These are phyloP conservation scores for Spongilla lacustris DNA, from an alignment of 37 sponge, comb jelly and placozoan genomes.

Conservation along the genomic window DNA sequence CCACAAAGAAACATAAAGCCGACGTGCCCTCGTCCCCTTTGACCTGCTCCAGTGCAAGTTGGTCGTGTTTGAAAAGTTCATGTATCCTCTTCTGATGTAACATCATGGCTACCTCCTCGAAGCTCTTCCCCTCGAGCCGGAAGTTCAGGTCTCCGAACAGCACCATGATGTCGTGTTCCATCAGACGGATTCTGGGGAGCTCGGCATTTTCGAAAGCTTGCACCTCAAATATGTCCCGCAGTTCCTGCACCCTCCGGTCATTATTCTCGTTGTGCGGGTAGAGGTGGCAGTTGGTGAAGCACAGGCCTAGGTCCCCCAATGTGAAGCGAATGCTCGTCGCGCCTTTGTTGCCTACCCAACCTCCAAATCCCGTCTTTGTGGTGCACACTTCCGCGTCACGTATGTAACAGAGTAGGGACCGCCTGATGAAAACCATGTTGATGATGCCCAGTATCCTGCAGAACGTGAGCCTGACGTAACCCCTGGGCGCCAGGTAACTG, in stretches of 20 bases:
- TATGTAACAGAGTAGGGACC: slow-evolving; percentile 78
- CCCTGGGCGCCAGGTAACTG: slow-evolving; percentile 37
- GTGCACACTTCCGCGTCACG: slow-evolving; percentile 31
- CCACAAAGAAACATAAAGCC: slow-evolving; percentile 53
- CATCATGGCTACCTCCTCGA: slow-evolving; percentile 48
- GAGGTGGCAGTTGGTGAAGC: slow-evolving; percentile 84
- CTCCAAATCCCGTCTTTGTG: slow-evolving; percentile 72
- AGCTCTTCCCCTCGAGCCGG: slow-evolving; percentile 56
- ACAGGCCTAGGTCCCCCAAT: slow-evolving; percentile 54
- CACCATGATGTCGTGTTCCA: slow-evolving; percentile 70
- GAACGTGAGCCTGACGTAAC: slow-evolving; percentile 49
- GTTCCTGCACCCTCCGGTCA: slow-evolving; percentile 50
- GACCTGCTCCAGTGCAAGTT: slow-evolving; percentile 61
- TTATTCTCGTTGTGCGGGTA: slow-evolving; percentile 68
- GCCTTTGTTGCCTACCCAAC: slow-evolving; percentile 83
- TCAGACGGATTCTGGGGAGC: background rate
- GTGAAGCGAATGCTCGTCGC: slow-evolving; percentile 64
- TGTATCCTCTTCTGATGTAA: slow-evolving; percentile 10
- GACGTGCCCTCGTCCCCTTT: slow-evolving; percentile 44
- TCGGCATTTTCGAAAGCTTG: slow-evolving; percentile 29
- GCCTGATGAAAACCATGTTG: slow-evolving; percentile 75
- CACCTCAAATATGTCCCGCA: slow-evolving; percentile 53
- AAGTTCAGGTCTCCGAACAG: slow-evolving; percentile 85
- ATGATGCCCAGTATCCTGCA: slow-evolving; percentile 61
- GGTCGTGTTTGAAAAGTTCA: slow-evolving; percentile 56